Evolutionary conservation across 1,140 invertebrate species (phyloP), one percentile per base, ranked within the genome.

Genomic region (Centruroides vittatus): DNA sequence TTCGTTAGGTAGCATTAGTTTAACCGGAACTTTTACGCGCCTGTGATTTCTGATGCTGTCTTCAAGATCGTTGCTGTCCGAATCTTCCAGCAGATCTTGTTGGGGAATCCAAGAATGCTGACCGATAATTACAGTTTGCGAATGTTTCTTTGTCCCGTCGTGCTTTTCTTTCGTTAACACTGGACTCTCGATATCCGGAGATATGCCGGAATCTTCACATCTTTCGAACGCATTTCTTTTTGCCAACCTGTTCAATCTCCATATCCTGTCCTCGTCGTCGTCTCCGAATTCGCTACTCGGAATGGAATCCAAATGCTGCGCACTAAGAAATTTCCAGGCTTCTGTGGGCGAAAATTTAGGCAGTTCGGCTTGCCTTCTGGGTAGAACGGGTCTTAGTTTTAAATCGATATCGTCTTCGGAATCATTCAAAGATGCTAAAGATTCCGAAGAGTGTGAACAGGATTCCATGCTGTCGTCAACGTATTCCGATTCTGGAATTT

Each of bases 151-250:
- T 57, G 54, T 5, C 35, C 4, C 35, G 8, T n/a, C 41, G 41
- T 41, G 41, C 8, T 41, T 41, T 41, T 35, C 35, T 34, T 35
- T 55, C 3, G 8, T 55, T 46, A 67, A 67, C 35, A 67, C 68
- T 10, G 78, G 79, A 60, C 81, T 79, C 23, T 67, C 72, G 5
- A 78, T 78, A 70, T 87, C 86, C 3, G 83, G 85, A 3, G 85
- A 87, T 63, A 88, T 88, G 0, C 85, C 86, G 0, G 84, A 87
- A 71, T 89, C 86, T 0, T 84, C 85, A 3, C 84, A 86, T 69
- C 85, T 85, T 67, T 87, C 85, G 41, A 68, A 66, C 34, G 65
- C 61, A 8, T 58, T 55, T 54, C 66, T 48, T 35, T 73, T 72
- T 7, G 75, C 74, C 34, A 75, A 75, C 47, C 78, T 72, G 7